Percentiles rank a stretch among this genome's conserved stretches.
Evolutionary conservation across 1,140 invertebrate genomes (phyloP).

Genomic region (Drosophila biarmipes): DNA sequence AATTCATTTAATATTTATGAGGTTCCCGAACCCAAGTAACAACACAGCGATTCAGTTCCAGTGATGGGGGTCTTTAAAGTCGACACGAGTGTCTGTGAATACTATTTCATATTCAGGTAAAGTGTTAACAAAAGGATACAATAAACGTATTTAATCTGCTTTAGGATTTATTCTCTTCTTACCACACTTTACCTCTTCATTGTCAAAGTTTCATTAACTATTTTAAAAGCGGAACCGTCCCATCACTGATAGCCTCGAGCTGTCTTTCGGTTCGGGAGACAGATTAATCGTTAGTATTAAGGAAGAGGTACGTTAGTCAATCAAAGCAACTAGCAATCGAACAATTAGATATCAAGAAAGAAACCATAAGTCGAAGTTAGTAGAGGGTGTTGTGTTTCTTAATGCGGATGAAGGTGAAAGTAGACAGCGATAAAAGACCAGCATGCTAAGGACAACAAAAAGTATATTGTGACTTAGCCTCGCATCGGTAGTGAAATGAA

Average conservation of each 20-base stretch:
- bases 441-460: constrained; percentile 32
- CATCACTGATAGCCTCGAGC: constrained; percentile 4
- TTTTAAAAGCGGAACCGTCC: not conserved
- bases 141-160: no score
- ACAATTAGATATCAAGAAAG: constrained; percentile 42
- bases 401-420: constrained; percentile 20
- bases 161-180: no score
- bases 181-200: no score
- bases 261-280: constrained; percentile 19
- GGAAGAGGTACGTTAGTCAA: constrained; percentile 17
- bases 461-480: not conserved
- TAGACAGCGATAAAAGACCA: constrained; percentile 5
- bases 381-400: constrained; percentile 9
- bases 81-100: not conserved
- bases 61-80: not conserved
- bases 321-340: constrained; percentile 62
- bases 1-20: not conserved
- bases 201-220: no score
- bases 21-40: not conserved
- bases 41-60: not conserved
- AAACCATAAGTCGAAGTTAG: constrained; percentile 28
- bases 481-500: constrained; percentile 1
- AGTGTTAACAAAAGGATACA: no score
- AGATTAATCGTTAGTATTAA: constrained; percentile 31
- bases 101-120: not conserved